Base-by-base conservation (phyloP, 2,797 vertebrate genomes). In the Astyanax mexicanus region DNA sequence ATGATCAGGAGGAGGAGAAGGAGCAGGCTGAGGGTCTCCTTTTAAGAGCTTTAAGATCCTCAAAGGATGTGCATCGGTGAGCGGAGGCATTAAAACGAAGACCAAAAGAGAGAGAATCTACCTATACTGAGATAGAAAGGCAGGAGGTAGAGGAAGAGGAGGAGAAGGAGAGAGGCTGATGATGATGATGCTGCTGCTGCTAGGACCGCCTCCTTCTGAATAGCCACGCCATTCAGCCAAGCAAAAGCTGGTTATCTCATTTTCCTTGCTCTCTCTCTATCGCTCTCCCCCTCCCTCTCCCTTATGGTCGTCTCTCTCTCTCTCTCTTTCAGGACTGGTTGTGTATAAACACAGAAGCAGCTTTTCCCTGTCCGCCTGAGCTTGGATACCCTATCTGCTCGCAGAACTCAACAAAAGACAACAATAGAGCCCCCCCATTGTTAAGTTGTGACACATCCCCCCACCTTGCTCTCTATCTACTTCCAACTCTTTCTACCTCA, bases 311-410 rank as follows among this genome's bases (percentile, higher is more conserved):
- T 81, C 78, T 38, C 52, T 38, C 58, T 54, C 87, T 85, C 87
- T 82, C 75, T 64, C 47, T 66, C 79, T 44, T 49, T 23, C 49
- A 52, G 84, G 82, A 87, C 71, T 75, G 80, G 83, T 81, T 47
- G 78, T 80, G 83, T 92, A 89, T 92, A 92, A 91, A 92, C 90
- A 92, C 84, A 89, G 86, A 89, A 86, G 88, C 88, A 85, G 87
- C 88, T 83, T 87, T 83, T 83, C 86, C 81, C 74, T 60, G 17
- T 84, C 76, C 58, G 58, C 69, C 35, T 58, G 67, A 67, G 44
- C 45, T 75, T 69, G 42, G 68, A 84, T 83, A 77, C 80, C 67
- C 25, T 29, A 32, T 83, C 80, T 67, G 76, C 71, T 84, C 79
- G 83, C 82, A 75, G 68, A 61, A 84, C 75, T 76, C 65, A 85